Evolutionary conservation across 2,797 vertebrate genomes (phyloP).

Genomic region (Brachyrhaphis roseni): DNA sequence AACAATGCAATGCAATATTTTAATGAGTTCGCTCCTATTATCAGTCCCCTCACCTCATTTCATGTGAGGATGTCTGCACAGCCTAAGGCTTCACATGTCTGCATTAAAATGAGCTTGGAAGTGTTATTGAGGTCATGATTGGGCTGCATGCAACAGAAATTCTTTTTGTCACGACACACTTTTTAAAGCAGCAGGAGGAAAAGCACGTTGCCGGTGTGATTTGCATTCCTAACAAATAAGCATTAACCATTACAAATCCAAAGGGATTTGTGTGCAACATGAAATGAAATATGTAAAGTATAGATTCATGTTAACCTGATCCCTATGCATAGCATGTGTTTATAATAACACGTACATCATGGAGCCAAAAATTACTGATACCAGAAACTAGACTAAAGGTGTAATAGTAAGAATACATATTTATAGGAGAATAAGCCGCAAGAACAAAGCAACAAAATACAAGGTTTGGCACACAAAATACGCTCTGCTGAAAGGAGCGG

Average conservation of each 20-base stretch:
- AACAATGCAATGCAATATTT: not conserved
- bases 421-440: not conserved
- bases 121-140: not conserved
- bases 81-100: not conserved
- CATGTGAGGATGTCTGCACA: not conserved
- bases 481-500: not conserved
- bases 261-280: not conserved
- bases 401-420: not conserved
- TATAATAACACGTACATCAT: not conserved
- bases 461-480: not conserved
- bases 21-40: not conserved
- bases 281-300: not conserved
- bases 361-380: not conserved
- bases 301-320: not conserved
- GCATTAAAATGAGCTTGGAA: not conserved
- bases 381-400: not conserved
- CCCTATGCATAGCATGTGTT: not conserved
- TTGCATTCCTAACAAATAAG: not conserved
- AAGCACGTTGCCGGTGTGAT: not conserved
- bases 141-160: not conserved
- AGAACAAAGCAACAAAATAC: not conserved
- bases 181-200: not conserved
- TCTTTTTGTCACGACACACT: not conserved
- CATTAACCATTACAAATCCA: not conserved
- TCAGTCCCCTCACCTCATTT: not conserved